Base-by-base conservation (phyloP, 2,888 invertebrate species). In the Noctua fimbriata region DNA sequence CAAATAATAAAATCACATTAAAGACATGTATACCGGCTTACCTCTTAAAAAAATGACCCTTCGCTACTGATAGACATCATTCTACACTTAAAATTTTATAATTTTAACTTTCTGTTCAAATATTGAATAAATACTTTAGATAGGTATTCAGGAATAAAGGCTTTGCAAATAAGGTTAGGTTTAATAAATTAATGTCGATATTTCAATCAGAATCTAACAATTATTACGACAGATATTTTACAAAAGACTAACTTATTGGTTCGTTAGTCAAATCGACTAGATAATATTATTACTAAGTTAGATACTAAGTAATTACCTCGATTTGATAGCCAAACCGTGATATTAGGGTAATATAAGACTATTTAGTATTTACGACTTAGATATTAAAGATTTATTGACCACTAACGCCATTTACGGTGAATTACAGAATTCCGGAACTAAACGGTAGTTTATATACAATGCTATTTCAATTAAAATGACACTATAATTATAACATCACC, bases 331-430 rank as follows among this genome's bases (percentile, higher is more conserved):
- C 47, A 5, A 79, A 60, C 69, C 75, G 52, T 69, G 69, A 69
- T 85, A 72, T 81, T 81, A 32, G 55, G 69, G n/a, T 66, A 69
- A 69, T 84, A 69, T 55, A 73, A 32, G 4, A 14, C 24, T 76
- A 85, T 85, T 44, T 44, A 44, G 12, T 44, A 44, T 44, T 85
- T 85, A 83, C 66, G 85, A 76, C 52, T 49, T 9, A 24, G 60
- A 76, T 82, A 85, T 76, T 76, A 41, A 77, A 74, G 73, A 82
- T 82, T 85, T 76, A 84, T 85, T 67, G 67, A 63, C 49, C 67
- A 67, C 49, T 58, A 82, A 74, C 10, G 49, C 49, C 76, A 73
- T 71, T 76, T 55, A 28, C 21, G 55, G 5, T 69, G 73, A 73
- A 58, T 71, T 67, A 85, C 52, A 47, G 73, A 73, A 66, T 60